Conservation (phyloP, 2,113 vertebrate genomes). For the Chlamydotis undulata region DNA sequence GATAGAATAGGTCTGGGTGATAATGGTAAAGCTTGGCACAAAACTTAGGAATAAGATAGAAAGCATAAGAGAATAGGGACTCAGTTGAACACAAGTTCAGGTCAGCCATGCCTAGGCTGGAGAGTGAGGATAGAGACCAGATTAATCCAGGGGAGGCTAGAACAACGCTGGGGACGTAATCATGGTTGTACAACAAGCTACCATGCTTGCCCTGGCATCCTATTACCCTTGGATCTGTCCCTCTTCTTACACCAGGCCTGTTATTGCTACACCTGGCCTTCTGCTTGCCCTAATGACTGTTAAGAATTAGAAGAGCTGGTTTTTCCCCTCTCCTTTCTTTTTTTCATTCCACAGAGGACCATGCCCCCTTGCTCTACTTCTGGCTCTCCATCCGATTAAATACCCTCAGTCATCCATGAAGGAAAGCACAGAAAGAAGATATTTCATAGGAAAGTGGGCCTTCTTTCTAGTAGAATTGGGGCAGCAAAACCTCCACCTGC, state of each 20-base stretch:
- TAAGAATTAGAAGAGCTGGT: neutral
- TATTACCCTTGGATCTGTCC: neutral
- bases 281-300: neutral
- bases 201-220: neutral
- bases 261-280: neutral
- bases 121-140: neutral
- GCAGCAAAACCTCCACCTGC: neutral
- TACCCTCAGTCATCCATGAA: neutral
- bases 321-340: neutral
- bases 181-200: neutral
- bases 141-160: neutral
- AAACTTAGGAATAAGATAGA: neutral
- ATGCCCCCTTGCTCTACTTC: neutral
- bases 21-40: neutral
- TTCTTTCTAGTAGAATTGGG: neutral
- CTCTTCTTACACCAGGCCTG: neutral
- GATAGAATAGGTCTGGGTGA: neutral
- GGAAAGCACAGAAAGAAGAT: neutral
- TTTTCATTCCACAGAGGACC: neutral
- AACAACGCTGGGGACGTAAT: neutral
- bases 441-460: fast-evolving
- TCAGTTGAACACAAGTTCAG: neutral
- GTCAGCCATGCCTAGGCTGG: neutral
- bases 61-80: neutral
- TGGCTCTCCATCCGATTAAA: neutral